phyloP scores from a whole-genome alignment of 1,140 invertebrate species.

The Gryllus bimaculatus region DNA sequence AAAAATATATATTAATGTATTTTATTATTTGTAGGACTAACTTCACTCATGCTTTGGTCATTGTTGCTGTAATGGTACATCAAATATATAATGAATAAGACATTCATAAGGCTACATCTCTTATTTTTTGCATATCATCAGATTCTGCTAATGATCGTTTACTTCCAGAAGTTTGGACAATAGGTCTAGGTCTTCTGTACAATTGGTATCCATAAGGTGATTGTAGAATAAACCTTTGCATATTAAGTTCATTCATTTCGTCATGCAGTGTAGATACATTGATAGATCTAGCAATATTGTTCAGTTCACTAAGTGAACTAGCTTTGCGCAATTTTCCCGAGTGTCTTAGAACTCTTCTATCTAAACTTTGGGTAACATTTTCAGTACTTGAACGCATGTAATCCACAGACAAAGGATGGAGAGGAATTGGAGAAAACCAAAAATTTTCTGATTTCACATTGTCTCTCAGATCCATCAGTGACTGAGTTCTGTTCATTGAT shows the following conservation, averaged over 20 bases:
- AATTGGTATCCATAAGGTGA: neutral
- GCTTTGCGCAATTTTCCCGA: neutral
- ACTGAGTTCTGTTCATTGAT: conserved; percentile 3
- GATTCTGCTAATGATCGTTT: conserved; percentile 15
- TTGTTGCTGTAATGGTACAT: neutral
- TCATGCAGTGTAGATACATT: neutral
- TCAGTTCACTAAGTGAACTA: conserved; percentile 7
- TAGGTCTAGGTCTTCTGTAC: neutral
- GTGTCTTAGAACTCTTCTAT: conserved; percentile 8
- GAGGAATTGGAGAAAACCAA: neutral
- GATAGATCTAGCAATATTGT: neutral
- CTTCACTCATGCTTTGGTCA: neutral
- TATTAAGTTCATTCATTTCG: neutral
- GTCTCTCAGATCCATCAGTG: conserved; percentile 9
- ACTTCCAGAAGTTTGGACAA: neutral
- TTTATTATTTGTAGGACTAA: neutral
- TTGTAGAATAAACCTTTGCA: neutral
- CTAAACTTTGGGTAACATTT: conserved; percentile 12
- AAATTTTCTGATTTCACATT: neutral
- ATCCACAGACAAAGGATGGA: neutral
- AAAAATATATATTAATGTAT: neutral
- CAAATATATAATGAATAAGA: neutral
- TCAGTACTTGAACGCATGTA: neutral
- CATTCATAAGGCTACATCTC: conserved; percentile 17
- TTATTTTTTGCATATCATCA: conserved; percentile 16